These are phyloP conservation scores for Drosophila saltans DNA, from an alignment of 1,140 invertebrate species.

Conservation along the genomic window DNA sequence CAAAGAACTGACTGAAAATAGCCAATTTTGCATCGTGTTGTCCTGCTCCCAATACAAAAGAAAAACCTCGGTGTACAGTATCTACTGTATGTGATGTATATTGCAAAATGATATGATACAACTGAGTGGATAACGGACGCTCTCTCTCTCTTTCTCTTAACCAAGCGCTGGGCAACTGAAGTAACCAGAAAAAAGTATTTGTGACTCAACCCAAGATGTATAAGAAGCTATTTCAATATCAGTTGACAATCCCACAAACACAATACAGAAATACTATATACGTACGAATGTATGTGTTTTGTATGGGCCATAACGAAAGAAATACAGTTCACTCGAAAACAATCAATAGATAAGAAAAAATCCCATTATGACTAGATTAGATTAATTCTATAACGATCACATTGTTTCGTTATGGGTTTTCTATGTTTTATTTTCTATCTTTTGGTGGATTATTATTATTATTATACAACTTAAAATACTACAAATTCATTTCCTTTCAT, in stretches of 20 bases:
- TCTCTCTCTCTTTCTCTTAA: not conserved
- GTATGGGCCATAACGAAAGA: constrained; percentile 44
- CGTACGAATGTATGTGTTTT: constrained; percentile 2
- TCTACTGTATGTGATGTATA: too few relatives aligned
- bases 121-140: too few relatives aligned
- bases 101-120: too few relatives aligned
- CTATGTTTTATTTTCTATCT: constrained; percentile 25
- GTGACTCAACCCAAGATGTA: not conserved
- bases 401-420: constrained; percentile 19
- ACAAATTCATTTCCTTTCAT: constrained; percentile 52
- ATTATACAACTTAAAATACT: constrained; percentile 43
- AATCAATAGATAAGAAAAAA: constrained; percentile 60
- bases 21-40: too few relatives aligned
- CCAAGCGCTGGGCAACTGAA: not conserved
- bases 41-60: too few relatives aligned
- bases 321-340: constrained; percentile 34
- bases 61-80: too few relatives aligned
- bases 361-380: constrained; percentile 55
- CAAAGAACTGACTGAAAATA: too few relatives aligned
- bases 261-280: not conserved
- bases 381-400: constrained; percentile 30
- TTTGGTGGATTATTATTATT: constrained; percentile 21
- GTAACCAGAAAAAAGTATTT: not conserved
- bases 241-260: not conserved
- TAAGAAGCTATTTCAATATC: not conserved